Evolutionary conservation across 2,797 vertebrate genomes (phyloP), one percentile per base, ranked within the genome.

Genomic region (Alauda arvensis): DNA sequence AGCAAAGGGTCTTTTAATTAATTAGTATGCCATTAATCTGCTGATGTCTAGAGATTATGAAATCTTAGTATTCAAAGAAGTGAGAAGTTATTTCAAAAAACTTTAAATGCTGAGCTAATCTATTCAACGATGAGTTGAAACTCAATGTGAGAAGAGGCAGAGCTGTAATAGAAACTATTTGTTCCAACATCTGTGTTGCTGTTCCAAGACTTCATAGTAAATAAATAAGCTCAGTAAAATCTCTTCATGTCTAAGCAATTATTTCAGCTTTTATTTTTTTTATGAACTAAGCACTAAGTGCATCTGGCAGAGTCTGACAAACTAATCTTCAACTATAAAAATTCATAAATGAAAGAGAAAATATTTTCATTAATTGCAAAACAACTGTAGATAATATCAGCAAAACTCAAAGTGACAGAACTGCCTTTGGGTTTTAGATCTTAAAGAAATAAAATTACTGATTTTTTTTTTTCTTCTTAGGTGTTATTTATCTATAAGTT

Each of bases 141-240:
- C 5, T 77, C 59, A 68, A 6, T 65, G 34, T 81, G 83, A 85
- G 66, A 61, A 65, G 31, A 78, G n/a, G 34, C 37, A 43, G 40
- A 77, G 48, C 56, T 80, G 68, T 25, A 87, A 68, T 7, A 71
- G 51, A 48, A 75, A 25, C 45, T 67, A 48, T 66, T 93, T 92
- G 77, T 89, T 93, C 75, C 49, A 79, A 85, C 75, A 92, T 91
- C 91, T 93, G 85, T 91, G 74, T 89, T 93, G 49, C 53, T 76
- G 39, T 85, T 93, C 39, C 77, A 76, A 91, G 42, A 63, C 42
- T 76, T 78, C 12, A 51, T 72, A 91, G 63, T 90, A 93, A 95
- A 93, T 56, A 94, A 89, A 91, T 67, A 70, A 29, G 67, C 70
- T 63, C 65, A 90, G 60, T 78, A 85, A 91, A 87, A 77, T 53